These are phyloP conservation scores for Aurelia aurita DNA, from an alignment of 30 jellyfish, hydroid and myxozoan species.

Conservation along the genomic window DNA sequence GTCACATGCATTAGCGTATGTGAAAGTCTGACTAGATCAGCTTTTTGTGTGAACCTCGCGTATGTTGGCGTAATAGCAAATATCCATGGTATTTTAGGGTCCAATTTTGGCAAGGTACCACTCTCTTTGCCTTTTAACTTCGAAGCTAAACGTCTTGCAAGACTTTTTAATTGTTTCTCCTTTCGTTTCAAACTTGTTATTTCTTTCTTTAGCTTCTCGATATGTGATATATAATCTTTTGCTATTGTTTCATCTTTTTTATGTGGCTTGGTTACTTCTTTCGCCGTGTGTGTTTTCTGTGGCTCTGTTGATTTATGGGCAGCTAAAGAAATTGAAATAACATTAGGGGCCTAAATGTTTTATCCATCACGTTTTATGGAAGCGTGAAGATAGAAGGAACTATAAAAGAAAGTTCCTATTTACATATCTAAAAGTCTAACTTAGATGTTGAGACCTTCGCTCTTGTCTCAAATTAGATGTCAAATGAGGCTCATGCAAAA, in stretches of 20 bases:
- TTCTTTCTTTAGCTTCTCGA: conserved; percentile 58
- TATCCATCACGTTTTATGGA: too few species aligned
- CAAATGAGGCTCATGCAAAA: too few species aligned
- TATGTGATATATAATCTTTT: conserved; percentile 3
- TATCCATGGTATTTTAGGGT: conserved; percentile 95
- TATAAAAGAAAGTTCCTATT: too few species aligned
- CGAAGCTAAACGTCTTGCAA: conserved; percentile 90
- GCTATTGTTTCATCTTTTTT: background rate
- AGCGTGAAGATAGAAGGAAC: too few species aligned
- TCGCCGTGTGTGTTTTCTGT: background rate
- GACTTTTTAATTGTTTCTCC: conserved; percentile 76
- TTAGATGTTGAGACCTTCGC: too few species aligned
- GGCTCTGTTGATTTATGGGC: background rate
- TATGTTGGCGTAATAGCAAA: conserved; percentile 96
- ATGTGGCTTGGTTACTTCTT: background rate
- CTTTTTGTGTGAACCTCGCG: conserved; percentile 94
- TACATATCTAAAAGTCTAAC: too few species aligned
- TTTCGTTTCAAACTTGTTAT: conserved; percentile 25
- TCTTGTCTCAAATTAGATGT: too few species aligned
- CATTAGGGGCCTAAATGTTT: background rate
- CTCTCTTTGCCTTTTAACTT: conserved; percentile 82
- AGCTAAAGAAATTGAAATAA: background rate
- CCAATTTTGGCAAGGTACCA: conserved; percentile 88
- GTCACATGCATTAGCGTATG: conserved; percentile 91
- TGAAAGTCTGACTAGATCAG: conserved; percentile 91